phyloP scores from a whole-genome alignment of 2,888 invertebrate species.

The Athalia circularis region DNA sequence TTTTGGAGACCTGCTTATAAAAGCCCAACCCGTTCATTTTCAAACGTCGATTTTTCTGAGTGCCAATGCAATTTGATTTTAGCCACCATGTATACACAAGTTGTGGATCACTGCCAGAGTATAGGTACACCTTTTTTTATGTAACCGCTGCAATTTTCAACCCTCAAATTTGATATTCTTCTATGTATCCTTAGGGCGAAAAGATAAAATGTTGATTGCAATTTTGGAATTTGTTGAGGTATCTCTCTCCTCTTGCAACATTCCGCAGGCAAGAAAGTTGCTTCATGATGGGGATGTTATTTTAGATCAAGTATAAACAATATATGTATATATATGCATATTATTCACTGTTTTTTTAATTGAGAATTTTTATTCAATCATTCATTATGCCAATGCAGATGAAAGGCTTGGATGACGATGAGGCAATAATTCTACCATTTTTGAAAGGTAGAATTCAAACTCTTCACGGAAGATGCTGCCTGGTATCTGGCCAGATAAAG shows the following conservation, averaged over 20 bases:
- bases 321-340: conserved; percentile 9
- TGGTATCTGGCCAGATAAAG: conserved; percentile 71
- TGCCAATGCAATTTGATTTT: conserved; percentile 79
- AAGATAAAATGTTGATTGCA: conserved; percentile 76
- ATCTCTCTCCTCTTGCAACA: conserved; percentile 76
- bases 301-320: conserved; percentile 56
- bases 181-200: conserved; percentile 68
- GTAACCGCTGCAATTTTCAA: neutral
- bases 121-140: conserved; percentile 72
- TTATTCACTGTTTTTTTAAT: neutral
- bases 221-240: conserved; percentile 78
- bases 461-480: conserved; percentile 72
- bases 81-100: conserved; percentile 77
- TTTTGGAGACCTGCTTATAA: conserved; percentile 39
- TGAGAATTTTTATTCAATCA: neutral
- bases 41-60: conserved; percentile 75
- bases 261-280: conserved; percentile 77
- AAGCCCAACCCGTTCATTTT: conserved; percentile 73
- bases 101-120: conserved; percentile 79
- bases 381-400: conserved; percentile 50
- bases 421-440: conserved; percentile 63
- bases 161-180: neutral
- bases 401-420: conserved; percentile 62
- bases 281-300: conserved; percentile 75
- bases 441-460: conserved; percentile 73